These are phyloP conservation scores for Thripadectes ignobilis DNA, from an alignment of 2,797 vertebrate genomes.

Conservation along the genomic window DNA sequence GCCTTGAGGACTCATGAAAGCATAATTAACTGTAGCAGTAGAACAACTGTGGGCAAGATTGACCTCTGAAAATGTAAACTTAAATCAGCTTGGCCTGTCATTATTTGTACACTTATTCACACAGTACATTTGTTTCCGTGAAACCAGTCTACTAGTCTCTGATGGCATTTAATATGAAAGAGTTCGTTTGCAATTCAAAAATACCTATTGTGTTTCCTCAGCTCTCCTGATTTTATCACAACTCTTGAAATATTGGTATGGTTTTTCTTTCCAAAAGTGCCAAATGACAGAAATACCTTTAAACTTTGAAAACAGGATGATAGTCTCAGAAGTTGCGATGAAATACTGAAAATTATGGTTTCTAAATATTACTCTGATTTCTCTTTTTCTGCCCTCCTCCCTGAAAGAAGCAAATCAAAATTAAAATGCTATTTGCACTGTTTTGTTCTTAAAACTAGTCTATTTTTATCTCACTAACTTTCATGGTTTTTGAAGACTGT, in stretches of 20 bases:
- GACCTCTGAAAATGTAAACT: neutral
- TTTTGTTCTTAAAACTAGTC: neutral
- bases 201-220: neutral
- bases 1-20: neutral
- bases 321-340: neutral
- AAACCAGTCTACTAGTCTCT: slow-evolving; percentile 29
- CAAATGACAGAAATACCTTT: neutral
- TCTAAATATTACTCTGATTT: neutral
- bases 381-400: neutral
- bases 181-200: slow-evolving; percentile 52
- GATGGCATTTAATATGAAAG: slow-evolving; percentile 49
- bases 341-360: neutral
- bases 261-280: neutral
- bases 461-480: neutral
- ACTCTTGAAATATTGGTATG: neutral
- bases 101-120: neutral
- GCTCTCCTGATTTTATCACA: slow-evolving; percentile 4
- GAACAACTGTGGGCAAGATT: neutral
- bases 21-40: neutral
- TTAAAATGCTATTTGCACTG: neutral
- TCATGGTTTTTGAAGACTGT: neutral
- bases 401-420: neutral
- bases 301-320: neutral
- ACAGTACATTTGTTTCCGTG: neutral
- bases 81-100: neutral